phyloP scores from a whole-genome alignment of 2,888 invertebrate species.

The Ellobium chinense region DNA sequence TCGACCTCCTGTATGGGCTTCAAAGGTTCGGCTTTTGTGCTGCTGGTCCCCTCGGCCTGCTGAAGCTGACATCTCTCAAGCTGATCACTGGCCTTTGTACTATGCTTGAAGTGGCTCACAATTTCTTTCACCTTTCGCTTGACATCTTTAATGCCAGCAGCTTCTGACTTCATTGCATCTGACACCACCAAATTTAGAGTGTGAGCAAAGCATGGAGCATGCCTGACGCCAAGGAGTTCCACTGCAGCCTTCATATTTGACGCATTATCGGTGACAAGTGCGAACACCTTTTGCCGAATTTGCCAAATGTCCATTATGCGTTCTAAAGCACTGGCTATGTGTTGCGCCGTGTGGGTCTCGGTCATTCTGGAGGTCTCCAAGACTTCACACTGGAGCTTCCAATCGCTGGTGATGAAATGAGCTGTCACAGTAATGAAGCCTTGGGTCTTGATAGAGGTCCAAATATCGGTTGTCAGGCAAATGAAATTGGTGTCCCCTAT shows the following conservation, averaged over 20 bases:
- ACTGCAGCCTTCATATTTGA: constrained; percentile 8
- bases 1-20: constrained; percentile 15
- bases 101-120: background rate
- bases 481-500: too few relatives aligned
- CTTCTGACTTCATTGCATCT: background rate
- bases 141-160: background rate
- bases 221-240: background rate
- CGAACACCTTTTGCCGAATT: constrained; percentile 10
- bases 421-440: constrained; percentile 14
- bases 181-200: constrained; percentile 6
- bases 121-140: constrained; percentile 9
- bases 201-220: constrained; percentile 23
- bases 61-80: background rate
- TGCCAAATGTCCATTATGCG: background rate
- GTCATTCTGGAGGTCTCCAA: background rate
- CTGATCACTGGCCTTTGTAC: background rate
- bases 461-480: constrained; percentile 11
- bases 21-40: background rate
- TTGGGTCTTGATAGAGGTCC: constrained; percentile 11
- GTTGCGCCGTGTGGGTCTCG: background rate
- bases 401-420: background rate
- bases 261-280: constrained; percentile 9
- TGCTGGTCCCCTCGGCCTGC: too few relatives aligned
- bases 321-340: background rate
- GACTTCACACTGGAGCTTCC: background rate